A percentile compares a stretch with the other conserved stretches of the same genome.
phyloP scores from a whole-genome alignment of 2,113 vertebrate species.

The Muntiacus reevesi region DNA sequence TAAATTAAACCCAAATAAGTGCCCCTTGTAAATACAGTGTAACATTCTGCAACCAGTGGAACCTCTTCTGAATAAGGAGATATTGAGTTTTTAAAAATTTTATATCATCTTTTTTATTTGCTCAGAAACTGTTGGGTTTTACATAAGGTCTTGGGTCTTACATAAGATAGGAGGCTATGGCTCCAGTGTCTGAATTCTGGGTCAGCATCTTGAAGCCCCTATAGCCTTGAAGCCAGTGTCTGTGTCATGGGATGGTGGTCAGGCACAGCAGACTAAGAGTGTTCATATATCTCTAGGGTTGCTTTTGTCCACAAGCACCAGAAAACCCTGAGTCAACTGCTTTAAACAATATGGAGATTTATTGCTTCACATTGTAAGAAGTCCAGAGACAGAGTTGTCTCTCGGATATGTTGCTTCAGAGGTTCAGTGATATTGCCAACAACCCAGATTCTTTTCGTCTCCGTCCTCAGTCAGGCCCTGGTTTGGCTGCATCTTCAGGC shows the following conservation, averaged over 20 bases:
- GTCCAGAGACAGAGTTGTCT: background rate
- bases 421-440: background rate
- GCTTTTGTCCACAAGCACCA: background rate
- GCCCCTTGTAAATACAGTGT: background rate
- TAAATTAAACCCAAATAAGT: background rate
- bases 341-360: background rate
- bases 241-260: background rate
- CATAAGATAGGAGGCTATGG: background rate
- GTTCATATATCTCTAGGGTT: background rate
- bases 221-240: background rate
- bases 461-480: background rate
- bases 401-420: background rate
- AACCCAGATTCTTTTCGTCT: background rate
- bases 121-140: background rate
- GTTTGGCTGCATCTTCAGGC: background rate
- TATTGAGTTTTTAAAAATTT: background rate
- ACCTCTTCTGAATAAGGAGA: background rate
- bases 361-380: background rate
- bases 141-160: background rate
- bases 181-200: background rate
- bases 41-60: background rate
- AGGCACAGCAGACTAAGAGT: fast-evolving
- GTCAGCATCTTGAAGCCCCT: background rate
- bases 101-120: background rate
- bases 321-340: background rate